Evolutionary conservation across 2,888 invertebrate species (phyloP), one percentile per base, ranked within the genome.

Genomic region (Morinoia aosen): DNA sequence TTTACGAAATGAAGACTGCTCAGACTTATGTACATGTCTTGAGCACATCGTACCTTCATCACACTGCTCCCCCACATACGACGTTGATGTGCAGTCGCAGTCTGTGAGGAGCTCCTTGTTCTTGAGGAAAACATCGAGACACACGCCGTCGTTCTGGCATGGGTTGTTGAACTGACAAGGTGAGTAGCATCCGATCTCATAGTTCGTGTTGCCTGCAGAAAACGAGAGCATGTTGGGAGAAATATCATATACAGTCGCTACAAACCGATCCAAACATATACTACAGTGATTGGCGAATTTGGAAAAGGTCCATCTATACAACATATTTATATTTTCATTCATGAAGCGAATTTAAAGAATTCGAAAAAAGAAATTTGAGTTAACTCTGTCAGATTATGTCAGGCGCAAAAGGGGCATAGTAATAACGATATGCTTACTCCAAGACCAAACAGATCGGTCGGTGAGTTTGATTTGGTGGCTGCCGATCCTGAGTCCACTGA

Each of bases 401-500:
- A 8, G 12, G 61, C 8, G 19, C 61, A 61, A 8, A 12, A 61
- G 8, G 0, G 0, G 61, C 61, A 16, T 61, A 12, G 12, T 61
- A 76, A 76, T 76, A 76, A 76, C 33, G 10, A 76, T 76, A 19
- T 33, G 76, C 95, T 95, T 58, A 95, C 95, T 95, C 95, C 95
- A 95, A 25, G 40, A 61, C 95, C 95, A 95, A 56, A 95, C 57
- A 0, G 48, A 40, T n/a, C 95, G 64, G 33, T 61, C 64, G 39
- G 64, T 58, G 8, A 96, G 95, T 40, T 90, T 64, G 12, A 96
- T 56, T 56, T 40, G 39, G 0, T 98, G 98, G 96, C 98, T 98
- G 88, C 98, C 98, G 97, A 99, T 98, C 98, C 98, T 98, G 96
- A 99, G 98, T 33, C 99, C 99, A 97, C 99, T 98, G 90, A 99